Base-by-base conservation (phyloP, 2,888 invertebrate species). In the Cepaea hortensis region DNA sequence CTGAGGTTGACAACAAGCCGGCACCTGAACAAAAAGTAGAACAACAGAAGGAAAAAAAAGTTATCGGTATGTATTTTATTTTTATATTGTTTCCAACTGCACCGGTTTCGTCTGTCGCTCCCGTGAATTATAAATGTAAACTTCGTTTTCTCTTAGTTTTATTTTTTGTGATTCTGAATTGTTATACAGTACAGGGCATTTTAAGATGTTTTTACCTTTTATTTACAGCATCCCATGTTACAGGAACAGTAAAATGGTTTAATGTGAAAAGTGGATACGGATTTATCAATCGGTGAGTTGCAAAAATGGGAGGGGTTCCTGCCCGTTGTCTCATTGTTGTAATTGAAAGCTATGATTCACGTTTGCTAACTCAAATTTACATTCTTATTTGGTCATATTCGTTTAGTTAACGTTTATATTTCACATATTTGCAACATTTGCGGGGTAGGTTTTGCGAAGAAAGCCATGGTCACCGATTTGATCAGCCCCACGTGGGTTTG, bases 191-290 rank as follows among this genome's bases (percentile, higher is more conserved):
- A 15, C 11, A 15, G 18, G 18, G 5, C 15, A 18, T 55, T 55
- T 68, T 3, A 23, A 15, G 61, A 35, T 20, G 62, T 75, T 86
- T 18, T 88, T 79, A 82, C 84, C 13, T 88, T 87, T 84, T 82
- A 68, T 92, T 93, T 89, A 35, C 91, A 94, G 94, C 94, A 79
- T 91, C 91, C 61, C 93, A 93, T 88, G 98, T 99, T 95, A 97
- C 97, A 95, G 99, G 99, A 95, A 98, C 98, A 94, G 99, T 99
- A 90, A 99, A 99, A 96, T 99, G 99, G 99, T 95, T 95, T 92
- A 95, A 95, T 91, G 95, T 95, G 48, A 95, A 95, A 92, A 95
- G 95, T 92, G 95, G 99, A 95, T 99, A 99, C 96, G 99, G 99
- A 94, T 99, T 99, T 95, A 99, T 99, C 95, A 98, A 98, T 96